These are phyloP conservation scores for Ypsolopha sequella DNA, from an alignment of 2,888 invertebrate species.

Conservation along the genomic window DNA sequence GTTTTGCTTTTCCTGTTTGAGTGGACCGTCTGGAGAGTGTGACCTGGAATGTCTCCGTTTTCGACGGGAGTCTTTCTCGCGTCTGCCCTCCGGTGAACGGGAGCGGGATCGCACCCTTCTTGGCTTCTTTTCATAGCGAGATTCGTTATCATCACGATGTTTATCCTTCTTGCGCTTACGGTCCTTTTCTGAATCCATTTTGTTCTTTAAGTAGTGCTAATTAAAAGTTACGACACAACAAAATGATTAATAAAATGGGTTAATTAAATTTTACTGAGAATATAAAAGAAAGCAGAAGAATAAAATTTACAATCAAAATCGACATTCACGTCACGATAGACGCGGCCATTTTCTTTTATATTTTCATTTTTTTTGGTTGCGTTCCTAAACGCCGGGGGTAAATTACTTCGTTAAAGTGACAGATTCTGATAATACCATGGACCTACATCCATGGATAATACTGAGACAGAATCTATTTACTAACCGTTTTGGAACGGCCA, in stretches of 20 bases:
- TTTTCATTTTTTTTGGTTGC: too few relatives aligned
- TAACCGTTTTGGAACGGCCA: too few relatives aligned
- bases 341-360: constrained; percentile 8
- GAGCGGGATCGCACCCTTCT: constrained; percentile 41
- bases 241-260: background rate
- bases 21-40: constrained; percentile 23
- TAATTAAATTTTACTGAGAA: background rate
- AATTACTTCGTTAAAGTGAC: too few relatives aligned
- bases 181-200: constrained; percentile 39
- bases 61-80: constrained; percentile 31
- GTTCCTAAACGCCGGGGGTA: too few relatives aligned
- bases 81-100: constrained; percentile 24
- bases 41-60: constrained; percentile 47
- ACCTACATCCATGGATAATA: too few relatives aligned
- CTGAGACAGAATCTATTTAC: too few relatives aligned
- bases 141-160: constrained; percentile 34
- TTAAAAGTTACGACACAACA: background rate
- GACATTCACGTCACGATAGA: constrained; percentile 1
- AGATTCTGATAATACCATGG: too few relatives aligned
- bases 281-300: background rate
- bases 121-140: constrained; percentile 31
- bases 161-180: constrained; percentile 42
- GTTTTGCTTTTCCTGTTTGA: constrained; percentile 28
- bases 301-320: constrained; percentile 3
- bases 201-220: background rate